phyloP scores from a whole-genome alignment of 2,113 vertebrate genomes.

The Podarcis cretensis region DNA sequence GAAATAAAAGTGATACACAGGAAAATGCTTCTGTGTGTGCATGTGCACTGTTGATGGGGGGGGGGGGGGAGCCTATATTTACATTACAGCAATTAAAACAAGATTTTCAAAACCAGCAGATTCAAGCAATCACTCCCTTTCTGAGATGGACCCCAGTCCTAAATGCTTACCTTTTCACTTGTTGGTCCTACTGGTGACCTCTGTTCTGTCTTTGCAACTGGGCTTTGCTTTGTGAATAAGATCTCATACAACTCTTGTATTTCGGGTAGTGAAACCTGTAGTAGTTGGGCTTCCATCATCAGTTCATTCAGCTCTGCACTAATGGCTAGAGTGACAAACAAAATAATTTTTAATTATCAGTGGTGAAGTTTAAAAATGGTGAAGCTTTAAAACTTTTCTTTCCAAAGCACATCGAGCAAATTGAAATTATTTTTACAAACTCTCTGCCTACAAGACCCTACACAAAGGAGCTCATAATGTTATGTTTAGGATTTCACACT shows the following conservation, averaged over 20 bases:
- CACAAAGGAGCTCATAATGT: not conserved
- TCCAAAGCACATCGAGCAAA: not conserved
- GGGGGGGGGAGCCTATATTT: not conserved
- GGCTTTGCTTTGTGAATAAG: slow-evolving; percentile 80
- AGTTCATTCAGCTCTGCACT: slow-evolving; percentile 89
- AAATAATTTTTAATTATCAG: slow-evolving; percentile 24
- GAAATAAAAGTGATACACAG: not conserved
- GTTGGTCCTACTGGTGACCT: slow-evolving; percentile 63
- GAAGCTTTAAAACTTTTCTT: slow-evolving; percentile 19
- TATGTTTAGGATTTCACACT: not conserved
- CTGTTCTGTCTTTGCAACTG: slow-evolving; percentile 64
- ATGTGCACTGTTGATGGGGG: not conserved
- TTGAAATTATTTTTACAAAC: not conserved
- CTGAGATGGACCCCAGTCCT: not conserved
- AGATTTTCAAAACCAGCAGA: not conserved
- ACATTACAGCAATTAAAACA: not conserved
- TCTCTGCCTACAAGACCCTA: not conserved
- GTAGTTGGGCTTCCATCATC: slow-evolving; percentile 94
- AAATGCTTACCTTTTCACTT: slow-evolving; percentile 76
- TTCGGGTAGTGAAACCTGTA: slow-evolving; percentile 92
- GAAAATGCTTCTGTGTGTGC: not conserved
- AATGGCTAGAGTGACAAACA: slow-evolving; percentile 76
- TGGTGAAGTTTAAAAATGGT: not conserved
- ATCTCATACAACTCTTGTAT: slow-evolving; percentile 88
- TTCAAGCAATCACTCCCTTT: slow-evolving; percentile 2